Base-by-base conservation (phyloP, 2,888 invertebrate species). In the Elgonia sp. region DNA sequence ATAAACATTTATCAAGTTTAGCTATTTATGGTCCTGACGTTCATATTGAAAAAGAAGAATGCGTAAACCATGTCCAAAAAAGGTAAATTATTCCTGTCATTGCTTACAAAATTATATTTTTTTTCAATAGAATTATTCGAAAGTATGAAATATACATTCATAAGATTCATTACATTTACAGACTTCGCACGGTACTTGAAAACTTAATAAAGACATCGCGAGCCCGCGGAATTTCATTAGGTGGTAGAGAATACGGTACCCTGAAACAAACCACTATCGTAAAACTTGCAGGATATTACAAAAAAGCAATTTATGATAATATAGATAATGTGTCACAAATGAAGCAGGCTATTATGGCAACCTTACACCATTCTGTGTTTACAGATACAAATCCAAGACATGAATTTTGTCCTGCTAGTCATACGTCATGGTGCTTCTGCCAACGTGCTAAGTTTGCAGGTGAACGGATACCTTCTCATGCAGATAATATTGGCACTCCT, bases 211-310 rank as follows among this genome's bases (percentile, higher is more conserved):
- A 77, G 55, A 55, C 53, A 14, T 60, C 50, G 62, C 70, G 62
- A 70, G 50, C 37, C n/a, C 70, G 81, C 20, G 67, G 76, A 18
- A 29, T 84, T 12, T 79, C 67, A 7, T 77, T 87, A 10, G 83
- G 83, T 42, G 77, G 83, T 18, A 76, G 76, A 67, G 46, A 42
- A 16, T 55, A 83, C 65, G 83, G 82, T n/a, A 20, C 87, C 20
- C 20, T 84, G n/a, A 87, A 83, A 75, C 65, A 65, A 50, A 50
- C 63, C 12, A 75, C 84, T 14, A 87, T 87, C 7, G 80, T 55
- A 1, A 84, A 87, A 80, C 55, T n/a, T n/a, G n/a, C n/a, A n/a
- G n/a, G n/a, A n/a, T 87, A 87, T 50, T 87, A 87, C 37, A 73
- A 69, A 80, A 70, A 40, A 42, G 86, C 83, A 6, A 87, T 84